Percentiles rank a stretch among this genome's conserved stretches.
phyloP scores from a whole-genome alignment of 2,888 invertebrate species.

The Muschampia plurimacula region DNA sequence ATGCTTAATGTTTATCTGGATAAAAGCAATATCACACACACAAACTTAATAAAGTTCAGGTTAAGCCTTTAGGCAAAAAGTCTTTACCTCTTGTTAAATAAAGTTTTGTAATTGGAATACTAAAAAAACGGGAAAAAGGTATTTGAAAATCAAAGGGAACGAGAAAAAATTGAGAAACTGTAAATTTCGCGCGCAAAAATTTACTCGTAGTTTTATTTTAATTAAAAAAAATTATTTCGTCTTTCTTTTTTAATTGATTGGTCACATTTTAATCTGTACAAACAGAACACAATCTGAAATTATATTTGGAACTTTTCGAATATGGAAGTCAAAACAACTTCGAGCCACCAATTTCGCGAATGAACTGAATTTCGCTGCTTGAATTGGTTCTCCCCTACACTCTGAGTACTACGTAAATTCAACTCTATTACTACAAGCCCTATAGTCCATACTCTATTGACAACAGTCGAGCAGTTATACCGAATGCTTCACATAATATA shows the following conservation, averaged over 20 bases:
- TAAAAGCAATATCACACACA: constrained; percentile 19
- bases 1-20: constrained; percentile 40
- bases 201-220: constrained; percentile 10
- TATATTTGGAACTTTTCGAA: constrained; percentile 34
- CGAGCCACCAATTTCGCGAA: constrained; percentile 55
- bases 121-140: not conserved
- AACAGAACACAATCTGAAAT: constrained; percentile 33
- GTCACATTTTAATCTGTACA: constrained; percentile 30
- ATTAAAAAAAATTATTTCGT: not conserved
- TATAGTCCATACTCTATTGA: constrained; percentile 37
- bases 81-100: not conserved
- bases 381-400: constrained; percentile 40
- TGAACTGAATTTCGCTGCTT: constrained; percentile 56
- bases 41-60: constrained; percentile 4
- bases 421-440: constrained; percentile 14
- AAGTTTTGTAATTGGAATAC: not conserved
- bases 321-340: constrained; percentile 50
- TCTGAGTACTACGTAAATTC: constrained; percentile 2
- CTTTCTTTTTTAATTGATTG: not conserved
- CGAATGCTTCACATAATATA: constrained; percentile 2
- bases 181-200: constrained; percentile 35
- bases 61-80: not conserved
- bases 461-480: not conserved
- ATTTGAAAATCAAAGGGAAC: constrained; percentile 14
- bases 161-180: not conserved